These are phyloP conservation scores for Crossaster papposus DNA, from an alignment of 53 echinoderm and acorn worm species.

Conservation along the genomic window DNA sequence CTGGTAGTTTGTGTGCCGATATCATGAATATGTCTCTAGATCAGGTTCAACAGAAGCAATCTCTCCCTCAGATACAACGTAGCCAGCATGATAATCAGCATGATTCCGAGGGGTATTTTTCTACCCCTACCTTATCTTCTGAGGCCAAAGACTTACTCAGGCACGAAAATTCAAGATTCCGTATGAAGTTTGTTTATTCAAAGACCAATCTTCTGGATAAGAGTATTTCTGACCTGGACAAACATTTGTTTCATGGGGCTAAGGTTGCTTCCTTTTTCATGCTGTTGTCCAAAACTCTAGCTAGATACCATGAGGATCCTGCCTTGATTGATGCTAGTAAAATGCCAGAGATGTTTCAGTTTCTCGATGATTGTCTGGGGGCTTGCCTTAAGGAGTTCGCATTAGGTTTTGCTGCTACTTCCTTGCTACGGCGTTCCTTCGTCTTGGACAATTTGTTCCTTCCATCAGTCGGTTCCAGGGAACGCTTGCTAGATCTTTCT, in stretches of 20 bases:
- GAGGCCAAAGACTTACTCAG: slow-evolving; percentile 4
- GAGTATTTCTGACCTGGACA: neutral
- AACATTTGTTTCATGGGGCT: neutral
- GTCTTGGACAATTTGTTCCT: slow-evolving; percentile 15
- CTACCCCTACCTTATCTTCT: neutral
- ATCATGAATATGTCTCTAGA: no score
- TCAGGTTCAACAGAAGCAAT: neutral
- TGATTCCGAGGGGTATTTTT: neutral
- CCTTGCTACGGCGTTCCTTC: neutral
- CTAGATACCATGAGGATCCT: neutral
- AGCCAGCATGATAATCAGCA: no score
- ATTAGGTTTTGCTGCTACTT: neutral
- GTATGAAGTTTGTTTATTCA: neutral
- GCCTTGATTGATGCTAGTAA: neutral
- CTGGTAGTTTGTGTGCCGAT: no score
- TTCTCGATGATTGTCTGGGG: slow-evolving; percentile 3
- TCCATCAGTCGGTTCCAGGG: neutral
- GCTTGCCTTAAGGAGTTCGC: neutral
- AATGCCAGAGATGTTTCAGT: neutral
- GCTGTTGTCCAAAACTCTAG: slow-evolving; percentile 5
- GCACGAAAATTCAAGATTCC: neutral
- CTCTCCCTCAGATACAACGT: neutral
- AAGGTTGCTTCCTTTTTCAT: neutral
- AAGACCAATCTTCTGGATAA: neutral
- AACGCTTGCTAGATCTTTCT: neutral